Conservation (phyloP, 2,888 invertebrate genomes). For the Agrochola lychnidis region DNA sequence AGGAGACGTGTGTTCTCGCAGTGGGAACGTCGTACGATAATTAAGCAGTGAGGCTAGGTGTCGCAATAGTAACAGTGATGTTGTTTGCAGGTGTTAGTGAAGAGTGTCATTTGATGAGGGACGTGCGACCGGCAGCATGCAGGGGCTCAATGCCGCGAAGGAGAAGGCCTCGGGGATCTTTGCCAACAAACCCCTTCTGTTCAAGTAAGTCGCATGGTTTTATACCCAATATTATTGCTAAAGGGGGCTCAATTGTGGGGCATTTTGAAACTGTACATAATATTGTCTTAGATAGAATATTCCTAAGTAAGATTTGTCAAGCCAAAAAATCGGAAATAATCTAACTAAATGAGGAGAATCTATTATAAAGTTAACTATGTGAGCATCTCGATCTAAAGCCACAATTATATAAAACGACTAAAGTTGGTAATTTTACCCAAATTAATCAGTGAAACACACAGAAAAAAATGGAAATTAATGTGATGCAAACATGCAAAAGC, state of each 20-base stretch:
- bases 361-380: neutral
- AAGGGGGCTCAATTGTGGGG: neutral
- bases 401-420: neutral
- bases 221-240: neutral
- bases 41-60: neutral
- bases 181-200: constrained; percentile 86
- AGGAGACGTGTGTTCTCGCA: no score
- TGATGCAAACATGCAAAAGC: neutral
- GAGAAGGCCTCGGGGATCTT: constrained; percentile 89
- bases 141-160: constrained; percentile 89
- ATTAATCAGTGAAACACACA: neutral
- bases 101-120: constrained; percentile 83
- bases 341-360: neutral
- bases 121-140: constrained; percentile 81
- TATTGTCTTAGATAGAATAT: neutral
- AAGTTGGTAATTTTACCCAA: neutral
- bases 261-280: neutral
- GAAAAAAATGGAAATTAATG: neutral
- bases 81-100: constrained; percentile 77
- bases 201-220: constrained; percentile 83
- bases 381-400: neutral
- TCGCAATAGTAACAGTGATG: neutral
- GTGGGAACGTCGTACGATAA: neutral
- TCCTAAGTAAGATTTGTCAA: no score
- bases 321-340: neutral